A percentile compares a stretch with the other conserved stretches of the same genome.
These are phyloP conservation scores for Echeneis naucrates DNA, from an alignment of 2,797 vertebrate species.

Conservation along the genomic window DNA sequence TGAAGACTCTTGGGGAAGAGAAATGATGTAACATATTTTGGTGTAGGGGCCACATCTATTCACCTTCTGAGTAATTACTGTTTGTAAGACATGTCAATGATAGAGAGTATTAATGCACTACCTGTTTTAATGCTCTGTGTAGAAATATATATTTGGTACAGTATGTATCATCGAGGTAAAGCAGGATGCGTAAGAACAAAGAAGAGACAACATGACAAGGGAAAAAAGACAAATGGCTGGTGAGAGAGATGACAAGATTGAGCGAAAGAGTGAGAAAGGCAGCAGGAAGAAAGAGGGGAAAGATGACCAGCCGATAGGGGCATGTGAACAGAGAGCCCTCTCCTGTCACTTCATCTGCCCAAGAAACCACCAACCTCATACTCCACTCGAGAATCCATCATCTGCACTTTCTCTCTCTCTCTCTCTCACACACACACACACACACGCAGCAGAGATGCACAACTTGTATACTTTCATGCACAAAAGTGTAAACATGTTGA, in stretches of 20 bases:
- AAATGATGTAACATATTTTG: background rate
- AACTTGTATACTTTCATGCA: constrained; percentile 37
- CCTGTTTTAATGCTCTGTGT: background rate
- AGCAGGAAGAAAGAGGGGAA: constrained; percentile 37
- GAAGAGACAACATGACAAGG: constrained; percentile 11
- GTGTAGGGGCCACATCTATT: background rate
- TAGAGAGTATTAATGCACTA: background rate
- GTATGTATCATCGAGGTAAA: background rate
- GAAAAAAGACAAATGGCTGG: constrained; percentile 14
- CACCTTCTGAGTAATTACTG: background rate
- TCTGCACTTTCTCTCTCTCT: constrained; percentile 50
- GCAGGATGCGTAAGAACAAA: constrained; percentile 2
- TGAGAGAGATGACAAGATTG: constrained; percentile 18
- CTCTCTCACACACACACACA: constrained; percentile 14
- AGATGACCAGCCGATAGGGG: constrained; percentile 46
- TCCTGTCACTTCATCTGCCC: constrained; percentile 66
- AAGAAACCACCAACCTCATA: constrained; percentile 70
- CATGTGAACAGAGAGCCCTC: constrained; percentile 65
- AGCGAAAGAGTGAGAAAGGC: constrained; percentile 32
- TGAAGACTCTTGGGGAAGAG: background rate
- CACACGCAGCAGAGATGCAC: constrained; percentile 22
- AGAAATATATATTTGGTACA: background rate
- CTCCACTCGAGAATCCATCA: constrained; percentile 66
- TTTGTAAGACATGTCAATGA: background rate
- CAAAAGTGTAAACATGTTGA: constrained; percentile 64